phyloP scores from a whole-genome alignment of 2,113 vertebrate species.

The Phodopus roborovskii region DNA sequence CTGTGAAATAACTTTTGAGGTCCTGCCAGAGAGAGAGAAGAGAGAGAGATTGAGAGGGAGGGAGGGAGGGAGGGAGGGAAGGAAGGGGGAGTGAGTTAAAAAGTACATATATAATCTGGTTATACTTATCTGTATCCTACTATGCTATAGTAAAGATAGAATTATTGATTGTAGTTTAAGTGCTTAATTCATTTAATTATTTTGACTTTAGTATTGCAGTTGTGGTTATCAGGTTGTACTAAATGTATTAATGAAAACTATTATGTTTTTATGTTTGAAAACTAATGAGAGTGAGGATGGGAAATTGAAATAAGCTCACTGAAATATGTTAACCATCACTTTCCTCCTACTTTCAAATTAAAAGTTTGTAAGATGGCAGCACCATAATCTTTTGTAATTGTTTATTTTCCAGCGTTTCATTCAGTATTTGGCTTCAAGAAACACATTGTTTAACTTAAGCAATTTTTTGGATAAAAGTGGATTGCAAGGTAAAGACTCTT shows the following conservation, averaged over 20 bases:
- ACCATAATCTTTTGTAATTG: slow-evolving; percentile 61
- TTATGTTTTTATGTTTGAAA: slow-evolving; percentile 34
- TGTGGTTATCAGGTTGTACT: slow-evolving; percentile 34
- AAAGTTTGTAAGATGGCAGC: slow-evolving; percentile 36
- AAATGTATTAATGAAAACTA: slow-evolving; percentile 45
- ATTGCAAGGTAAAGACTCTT: slow-evolving; percentile 92
- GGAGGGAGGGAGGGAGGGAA: too few species aligned
- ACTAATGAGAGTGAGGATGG: slow-evolving; percentile 8
- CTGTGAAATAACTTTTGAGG: background rate
- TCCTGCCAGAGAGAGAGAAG: background rate
- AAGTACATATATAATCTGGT: background rate
- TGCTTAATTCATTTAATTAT: slow-evolving; percentile 48
- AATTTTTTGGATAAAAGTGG: slow-evolving; percentile 99
- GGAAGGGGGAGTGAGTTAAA: too few species aligned
- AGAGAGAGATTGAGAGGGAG: too few species aligned
- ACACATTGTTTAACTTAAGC: slow-evolving; percentile 98
- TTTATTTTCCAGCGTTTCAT: slow-evolving; percentile 92
- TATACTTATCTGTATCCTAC: background rate
- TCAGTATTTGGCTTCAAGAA: slow-evolving; percentile 98
- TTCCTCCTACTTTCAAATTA: slow-evolving; percentile 37
- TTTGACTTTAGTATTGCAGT: slow-evolving; percentile 36
- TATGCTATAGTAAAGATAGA: background rate
- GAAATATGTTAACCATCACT: slow-evolving; percentile 44
- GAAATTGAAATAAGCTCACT: slow-evolving; percentile 65
- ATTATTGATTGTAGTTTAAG: background rate